Base-by-base conservation (phyloP, 2,113 vertebrate genomes). In the Corydoras sp. region DNA sequence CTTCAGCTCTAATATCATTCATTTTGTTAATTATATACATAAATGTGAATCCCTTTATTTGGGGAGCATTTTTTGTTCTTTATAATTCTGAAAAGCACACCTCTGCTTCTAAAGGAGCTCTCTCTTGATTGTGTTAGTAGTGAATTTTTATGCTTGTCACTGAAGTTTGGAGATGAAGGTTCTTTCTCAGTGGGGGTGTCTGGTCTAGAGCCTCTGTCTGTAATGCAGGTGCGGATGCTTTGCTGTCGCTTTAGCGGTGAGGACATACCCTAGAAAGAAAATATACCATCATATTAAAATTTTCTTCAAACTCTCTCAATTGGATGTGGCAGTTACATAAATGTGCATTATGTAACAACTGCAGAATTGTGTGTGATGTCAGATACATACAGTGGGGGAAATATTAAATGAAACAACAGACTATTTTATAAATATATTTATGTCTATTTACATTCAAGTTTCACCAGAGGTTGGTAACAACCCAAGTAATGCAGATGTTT, bases 171-270 rank as follows among this genome's bases (percentile, higher is more conserved):
- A 0, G 85, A 87, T 3, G 82, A 76, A 0, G 86, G 81, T 12
- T 89, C 87, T 71, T 83, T 88, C 11, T 85, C 84, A 4, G 72
- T 81, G 71, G 75, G 73, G 2, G 81, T 76, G 68, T 89, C 87
- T 0, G 84, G 78, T 35, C 84, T 82, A 1, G 82, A 82, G 32
- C 87, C 85, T 73, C 86, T 80, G 81, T 89, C 88, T 1, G 83
- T 88, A 83, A 89, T 87, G 76, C 84, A 88, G 12, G 86, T 81
- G 3, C 78, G 68, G 72, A 89, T 69, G 77, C 87, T 89, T 71
- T 55, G 55, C 63, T 86, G 84, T 59, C 86, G 83, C 76, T 86
- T 83, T 1, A 89, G 80, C 15, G 85, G 81, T 2, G 86, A 85
- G 68, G 81, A 81, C 56, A 86, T 77, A 31, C 85, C 86, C 88